Evolutionary conservation across 2,888 invertebrate species (phyloP).

Genomic region (Hofmannophila pseudospretella): DNA sequence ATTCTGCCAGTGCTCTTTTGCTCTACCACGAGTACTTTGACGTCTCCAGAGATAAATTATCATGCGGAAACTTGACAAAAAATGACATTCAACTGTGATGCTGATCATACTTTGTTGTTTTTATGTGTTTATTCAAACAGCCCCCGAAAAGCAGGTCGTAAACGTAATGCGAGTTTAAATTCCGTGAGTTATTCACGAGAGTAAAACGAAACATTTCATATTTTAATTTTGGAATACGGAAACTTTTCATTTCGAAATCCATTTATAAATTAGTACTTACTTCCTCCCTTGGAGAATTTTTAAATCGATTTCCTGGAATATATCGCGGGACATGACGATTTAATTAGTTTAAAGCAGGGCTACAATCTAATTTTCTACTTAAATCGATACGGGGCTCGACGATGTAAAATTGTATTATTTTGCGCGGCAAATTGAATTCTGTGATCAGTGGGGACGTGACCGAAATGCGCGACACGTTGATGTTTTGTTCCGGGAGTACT

Average conservation of each 20-base stretch:
- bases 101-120: constrained; percentile 23
- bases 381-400: constrained; percentile 48
- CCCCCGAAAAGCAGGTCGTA: not conserved
- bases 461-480: constrained; percentile 11
- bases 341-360: constrained; percentile 49
- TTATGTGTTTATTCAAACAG: constrained; percentile 15
- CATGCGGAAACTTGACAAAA: constrained; percentile 25
- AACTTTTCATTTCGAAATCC: not conserved
- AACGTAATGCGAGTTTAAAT: constrained; percentile 2
- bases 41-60: constrained; percentile 33
- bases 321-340: constrained; percentile 18
- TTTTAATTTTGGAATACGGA: no score
- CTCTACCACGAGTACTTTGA: constrained; percentile 31
- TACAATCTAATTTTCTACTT: constrained; percentile 49
- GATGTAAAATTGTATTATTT: constrained; percentile 58
- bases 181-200: not conserved
- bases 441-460: constrained; percentile 50
- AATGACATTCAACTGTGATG: constrained; percentile 20
- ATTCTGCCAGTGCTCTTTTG: constrained; percentile 30
- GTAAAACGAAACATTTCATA: not conserved
- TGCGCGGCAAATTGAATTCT: constrained; percentile 50
- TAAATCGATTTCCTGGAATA: constrained; percentile 1
- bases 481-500: constrained; percentile 4
- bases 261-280: no score
- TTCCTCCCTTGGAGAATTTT: not conserved